Evolutionary conservation across 2,888 invertebrate species (phyloP).

Genomic region (Prosapia bicincta): DNA sequence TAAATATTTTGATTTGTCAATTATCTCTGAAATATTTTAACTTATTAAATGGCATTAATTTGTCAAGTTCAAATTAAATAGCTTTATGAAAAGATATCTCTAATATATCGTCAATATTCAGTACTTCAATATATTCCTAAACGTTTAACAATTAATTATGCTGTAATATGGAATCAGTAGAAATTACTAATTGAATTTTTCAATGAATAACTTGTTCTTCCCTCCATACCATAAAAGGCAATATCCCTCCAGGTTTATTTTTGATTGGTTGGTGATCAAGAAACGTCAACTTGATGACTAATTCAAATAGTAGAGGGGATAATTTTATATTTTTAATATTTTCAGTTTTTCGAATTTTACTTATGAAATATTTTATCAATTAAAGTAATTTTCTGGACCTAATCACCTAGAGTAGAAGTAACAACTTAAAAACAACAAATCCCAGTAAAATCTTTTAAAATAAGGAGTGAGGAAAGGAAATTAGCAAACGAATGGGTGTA

Average conservation of each 20-base stretch:
- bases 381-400: not conserved
- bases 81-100: too few relatives aligned
- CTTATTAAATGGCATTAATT: too few relatives aligned
- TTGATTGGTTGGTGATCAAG: constrained; percentile 45
- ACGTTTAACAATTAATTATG: too few relatives aligned
- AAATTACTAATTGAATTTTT: constrained; percentile 26
- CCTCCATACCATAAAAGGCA: constrained; percentile 49
- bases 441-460: too few relatives aligned
- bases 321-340: not conserved
- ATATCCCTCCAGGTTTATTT: constrained; percentile 48
- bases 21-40: too few relatives aligned
- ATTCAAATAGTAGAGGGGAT: constrained; percentile 33
- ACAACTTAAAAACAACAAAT: too few relatives aligned
- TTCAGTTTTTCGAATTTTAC: not conserved
- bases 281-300: constrained; percentile 43
- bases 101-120: too few relatives aligned
- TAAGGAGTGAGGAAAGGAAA: not conserved
- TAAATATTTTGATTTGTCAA: too few relatives aligned
- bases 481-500: constrained; percentile 9
- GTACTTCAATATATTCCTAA: too few relatives aligned
- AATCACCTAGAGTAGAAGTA: too few relatives aligned
- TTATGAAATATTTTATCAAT: not conserved
- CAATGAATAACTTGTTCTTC: constrained; percentile 25
- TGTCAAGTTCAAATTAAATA: too few relatives aligned
- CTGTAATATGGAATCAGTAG: too few relatives aligned